Base-by-base conservation (phyloP, 2,888 invertebrate species). In the Diarsia rubi region DNA sequence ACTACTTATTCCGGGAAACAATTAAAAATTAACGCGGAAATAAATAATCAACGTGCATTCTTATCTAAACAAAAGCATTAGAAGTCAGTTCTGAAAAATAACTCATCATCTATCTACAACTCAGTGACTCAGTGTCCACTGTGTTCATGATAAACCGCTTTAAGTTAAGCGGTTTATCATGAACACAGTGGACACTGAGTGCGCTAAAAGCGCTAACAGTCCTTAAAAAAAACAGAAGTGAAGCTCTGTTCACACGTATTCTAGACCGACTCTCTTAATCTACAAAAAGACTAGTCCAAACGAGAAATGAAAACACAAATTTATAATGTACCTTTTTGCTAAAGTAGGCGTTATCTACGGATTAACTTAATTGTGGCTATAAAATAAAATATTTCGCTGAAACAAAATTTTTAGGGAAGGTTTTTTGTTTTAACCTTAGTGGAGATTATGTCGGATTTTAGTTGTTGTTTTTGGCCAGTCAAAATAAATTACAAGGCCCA, bases 361-460 rank as follows among this genome's bases (percentile, higher is more conserved):
- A 86, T 90, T 87, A 88, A 82, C 83, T 82, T 88, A 86, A 91
- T 88, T 91, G 85, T 79, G 76, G 81, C 71, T 66, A 78, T 88
- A 86, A 88, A 88, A 86, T 85, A 87, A 89, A 87, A 89, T 86
- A 86, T 87, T 88, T 83, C 49, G 54, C 72, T 63, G 69, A 78
- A 85, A 85, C 81, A 81, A 76, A 75, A 73, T 83, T 78, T 83
- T 80, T 67, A 37, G 72, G 69, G 69, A 67, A 76, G 74, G 72
- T 82, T 89, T 86, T 85, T 86, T 86, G 80, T 83, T 86, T 87
- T 78, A 85, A 83, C 84, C 85, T 79, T 75, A 79, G 78, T 77
- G 64, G 42, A 82, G 87, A 87, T 90, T 89, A 88, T 71, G 79
- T 79, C 21, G 81, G 85, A 79, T 84, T 86, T 84, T 69, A 88